Conservation (phyloP, 1,140 invertebrate genomes). For the Ceratosolen solmsi region DNA sequence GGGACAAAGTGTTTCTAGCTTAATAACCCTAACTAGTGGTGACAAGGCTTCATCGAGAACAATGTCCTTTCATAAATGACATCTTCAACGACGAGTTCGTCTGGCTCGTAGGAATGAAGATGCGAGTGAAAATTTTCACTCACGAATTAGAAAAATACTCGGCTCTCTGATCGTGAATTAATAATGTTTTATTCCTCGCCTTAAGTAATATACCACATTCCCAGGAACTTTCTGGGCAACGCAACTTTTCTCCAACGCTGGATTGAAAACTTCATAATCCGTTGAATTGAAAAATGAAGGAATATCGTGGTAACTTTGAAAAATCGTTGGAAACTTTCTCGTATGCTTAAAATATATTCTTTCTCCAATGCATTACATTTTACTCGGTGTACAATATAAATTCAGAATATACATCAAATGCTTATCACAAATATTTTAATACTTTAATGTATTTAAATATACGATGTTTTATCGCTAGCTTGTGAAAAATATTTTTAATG, state of each 20-base stretch:
- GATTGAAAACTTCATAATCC: slow-evolving; percentile 3
- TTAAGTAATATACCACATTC: slow-evolving; percentile 1
- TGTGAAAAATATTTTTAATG: too few relatives aligned
- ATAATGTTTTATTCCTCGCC: background rate
- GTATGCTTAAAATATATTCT: background rate
- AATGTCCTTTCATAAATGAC: background rate
- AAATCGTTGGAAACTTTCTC: background rate
- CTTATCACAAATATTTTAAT: background rate
- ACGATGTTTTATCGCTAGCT: too few relatives aligned
- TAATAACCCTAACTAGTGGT: too few relatives aligned
- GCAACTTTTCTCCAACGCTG: background rate
- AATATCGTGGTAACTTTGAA: background rate
- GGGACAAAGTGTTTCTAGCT: too few relatives aligned
- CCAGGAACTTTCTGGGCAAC: background rate
- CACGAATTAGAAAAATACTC: background rate
- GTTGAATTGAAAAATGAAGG: background rate
- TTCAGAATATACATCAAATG: background rate
- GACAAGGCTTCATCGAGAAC: too few relatives aligned
- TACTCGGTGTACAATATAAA: background rate
- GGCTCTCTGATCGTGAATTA: background rate
- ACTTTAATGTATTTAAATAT: background rate
- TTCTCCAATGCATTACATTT: background rate
- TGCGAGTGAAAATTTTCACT: background rate
- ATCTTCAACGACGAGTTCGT: background rate
- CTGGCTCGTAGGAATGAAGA: background rate